Percentiles rank a stretch among this genome's conserved stretches.
Conservation (phyloP, 2,113 vertebrate genomes). For the Apaloderma vittatum region DNA sequence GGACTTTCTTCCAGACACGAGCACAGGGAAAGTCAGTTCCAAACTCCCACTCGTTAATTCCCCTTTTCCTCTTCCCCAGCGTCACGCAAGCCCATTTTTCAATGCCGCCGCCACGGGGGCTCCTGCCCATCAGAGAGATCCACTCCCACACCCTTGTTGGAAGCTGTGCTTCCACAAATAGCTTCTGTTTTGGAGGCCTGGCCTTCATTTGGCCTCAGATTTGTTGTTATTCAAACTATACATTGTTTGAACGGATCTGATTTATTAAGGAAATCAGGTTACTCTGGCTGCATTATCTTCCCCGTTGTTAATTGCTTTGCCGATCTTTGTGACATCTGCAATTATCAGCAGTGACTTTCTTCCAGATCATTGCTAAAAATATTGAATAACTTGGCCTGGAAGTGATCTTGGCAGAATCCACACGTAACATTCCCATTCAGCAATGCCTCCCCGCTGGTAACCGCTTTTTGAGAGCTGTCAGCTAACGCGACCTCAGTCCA, state of each 20-base stretch:
- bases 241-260: not conserved
- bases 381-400: slow-evolving; percentile 10
- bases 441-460: not conserved
- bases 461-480: not conserved
- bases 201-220: not conserved
- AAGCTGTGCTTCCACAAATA: not conserved
- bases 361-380: slow-evolving; percentile 20
- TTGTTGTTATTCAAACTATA: not conserved
- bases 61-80: not conserved
- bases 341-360: slow-evolving; percentile 1
- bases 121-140: not conserved
- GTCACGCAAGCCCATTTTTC: not conserved
- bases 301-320: not conserved
- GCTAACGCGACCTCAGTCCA: not conserved
- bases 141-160: not conserved
- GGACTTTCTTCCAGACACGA: not conserved
- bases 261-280: not conserved
- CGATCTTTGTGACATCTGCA: not conserved
- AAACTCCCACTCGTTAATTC: not conserved
- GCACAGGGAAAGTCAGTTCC: not conserved
- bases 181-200: not conserved
- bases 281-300: not conserved
- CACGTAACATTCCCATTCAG: not conserved
- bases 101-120: fast-evolving
- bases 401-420: not conserved